These are phyloP conservation scores for Nomada ferruginata DNA, from an alignment of 2,888 invertebrate species.

Conservation along the genomic window DNA sequence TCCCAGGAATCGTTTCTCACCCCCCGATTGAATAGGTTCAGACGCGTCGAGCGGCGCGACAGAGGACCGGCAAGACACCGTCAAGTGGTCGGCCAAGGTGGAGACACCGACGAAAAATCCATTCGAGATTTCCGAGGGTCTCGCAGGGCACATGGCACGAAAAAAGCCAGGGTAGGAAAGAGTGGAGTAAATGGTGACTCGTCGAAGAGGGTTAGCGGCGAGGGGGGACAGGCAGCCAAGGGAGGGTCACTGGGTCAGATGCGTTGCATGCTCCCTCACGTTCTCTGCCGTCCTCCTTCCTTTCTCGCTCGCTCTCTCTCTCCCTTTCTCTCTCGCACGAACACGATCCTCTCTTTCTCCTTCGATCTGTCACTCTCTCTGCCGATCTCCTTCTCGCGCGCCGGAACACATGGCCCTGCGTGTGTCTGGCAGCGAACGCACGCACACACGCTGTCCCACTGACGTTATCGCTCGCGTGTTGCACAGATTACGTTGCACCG, in stretches of 20 bases:
- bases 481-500: constrained; percentile 25
- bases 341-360: constrained; percentile 43
- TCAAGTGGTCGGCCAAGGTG: constrained; percentile 72
- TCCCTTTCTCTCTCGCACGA: constrained; percentile 23
- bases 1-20: constrained; percentile 27
- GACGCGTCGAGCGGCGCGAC: constrained; percentile 4
- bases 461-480: constrained; percentile 31
- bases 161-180: constrained; percentile 40
- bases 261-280: constrained; percentile 74
- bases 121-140: constrained; percentile 58
- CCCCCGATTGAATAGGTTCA: background rate
- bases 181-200: constrained; percentile 50
- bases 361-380: constrained; percentile 52
- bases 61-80: constrained; percentile 39
- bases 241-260: constrained; percentile 83
- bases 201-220: constrained; percentile 43
- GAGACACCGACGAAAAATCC: constrained; percentile 58
- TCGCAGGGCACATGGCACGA: constrained; percentile 42
- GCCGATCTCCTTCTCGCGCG: constrained; percentile 61
- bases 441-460: constrained; percentile 14
- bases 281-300: constrained; percentile 57
- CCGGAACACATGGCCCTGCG: constrained; percentile 78
- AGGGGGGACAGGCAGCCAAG: constrained; percentile 62
- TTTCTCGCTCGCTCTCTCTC: constrained; percentile 39
- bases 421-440: constrained; percentile 55